A percentile compares a stretch with the other conserved stretches of the same genome.
These are phyloP conservation scores for Drosophila tsacasi DNA, from an alignment of 1,140 invertebrate genomes.

Conservation along the genomic window DNA sequence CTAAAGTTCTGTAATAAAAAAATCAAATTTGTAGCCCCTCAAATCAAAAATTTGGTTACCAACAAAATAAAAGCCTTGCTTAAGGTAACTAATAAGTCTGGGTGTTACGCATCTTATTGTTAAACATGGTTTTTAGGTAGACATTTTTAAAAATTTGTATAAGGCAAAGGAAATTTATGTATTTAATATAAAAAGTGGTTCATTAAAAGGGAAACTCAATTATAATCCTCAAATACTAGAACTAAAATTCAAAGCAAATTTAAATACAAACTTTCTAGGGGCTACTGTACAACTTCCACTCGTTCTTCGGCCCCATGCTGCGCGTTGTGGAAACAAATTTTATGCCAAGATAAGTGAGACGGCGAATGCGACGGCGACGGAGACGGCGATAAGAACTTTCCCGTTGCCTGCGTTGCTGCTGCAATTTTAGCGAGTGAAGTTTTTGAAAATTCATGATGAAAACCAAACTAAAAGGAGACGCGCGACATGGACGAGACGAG, in stretches of 20 bases:
- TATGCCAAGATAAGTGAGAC: slow-evolving; percentile 78
- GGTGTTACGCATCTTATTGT: no score
- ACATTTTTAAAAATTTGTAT: no score
- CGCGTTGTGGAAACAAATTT: slow-evolving; percentile 75
- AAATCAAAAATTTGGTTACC: no score
- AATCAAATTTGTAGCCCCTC: no score
- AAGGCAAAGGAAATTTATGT: no score
- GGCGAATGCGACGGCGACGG: slow-evolving; percentile 38
- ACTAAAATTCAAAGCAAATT: neutral
- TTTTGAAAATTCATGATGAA: slow-evolving; percentile 80
- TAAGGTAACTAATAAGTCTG: no score
- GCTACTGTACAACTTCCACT: slow-evolving; percentile 16
- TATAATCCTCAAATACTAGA: neutral
- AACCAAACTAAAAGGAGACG: slow-evolving; percentile 79
- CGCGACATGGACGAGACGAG: slow-evolving; percentile 37
- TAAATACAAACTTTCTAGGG: neutral
- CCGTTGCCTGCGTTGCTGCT: slow-evolving; percentile 43
- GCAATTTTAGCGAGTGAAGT: slow-evolving; percentile 71
- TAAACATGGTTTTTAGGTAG: no score
- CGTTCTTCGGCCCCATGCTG: neutral
- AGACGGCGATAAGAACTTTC: slow-evolving; percentile 59
- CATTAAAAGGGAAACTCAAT: no score
- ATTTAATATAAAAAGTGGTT: no score
- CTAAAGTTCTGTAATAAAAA: no score
- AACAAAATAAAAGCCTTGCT: no score